These are phyloP conservation scores for Nycticryphes semicollaris DNA, from an alignment of 2,113 vertebrate genomes.

Conservation along the genomic window DNA sequence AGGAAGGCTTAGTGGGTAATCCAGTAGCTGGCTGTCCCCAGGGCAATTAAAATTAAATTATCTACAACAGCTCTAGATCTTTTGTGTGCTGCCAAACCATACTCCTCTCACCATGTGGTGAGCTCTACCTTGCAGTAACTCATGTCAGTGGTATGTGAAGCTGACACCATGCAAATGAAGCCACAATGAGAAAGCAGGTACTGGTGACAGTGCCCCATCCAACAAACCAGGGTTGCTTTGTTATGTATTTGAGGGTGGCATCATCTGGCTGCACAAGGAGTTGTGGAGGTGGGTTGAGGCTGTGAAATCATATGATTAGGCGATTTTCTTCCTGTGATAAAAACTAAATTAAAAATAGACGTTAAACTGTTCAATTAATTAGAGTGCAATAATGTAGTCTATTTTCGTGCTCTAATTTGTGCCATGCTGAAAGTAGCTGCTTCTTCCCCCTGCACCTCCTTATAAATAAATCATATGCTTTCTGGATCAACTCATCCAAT, in stretches of 20 bases:
- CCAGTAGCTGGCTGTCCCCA: not conserved
- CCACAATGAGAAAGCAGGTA: not conserved
- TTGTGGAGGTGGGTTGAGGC: not conserved
- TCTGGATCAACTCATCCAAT: conserved; percentile 62
- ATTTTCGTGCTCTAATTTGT: not conserved
- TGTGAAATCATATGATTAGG: not conserved
- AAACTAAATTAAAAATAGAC: not conserved
- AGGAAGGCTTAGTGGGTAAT: not conserved
- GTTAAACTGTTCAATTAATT: not conserved
- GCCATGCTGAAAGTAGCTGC: not conserved
- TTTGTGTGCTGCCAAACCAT: not conserved
- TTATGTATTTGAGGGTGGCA: not conserved
- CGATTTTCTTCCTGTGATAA: not conserved
- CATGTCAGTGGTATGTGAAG: not conserved
- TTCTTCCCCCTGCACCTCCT: not conserved
- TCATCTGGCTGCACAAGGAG: not conserved
- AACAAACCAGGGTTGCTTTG: not conserved
- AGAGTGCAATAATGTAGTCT: not conserved
- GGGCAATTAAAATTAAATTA: not conserved
- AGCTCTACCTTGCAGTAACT: not conserved
- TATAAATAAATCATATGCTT: conserved; percentile 66
- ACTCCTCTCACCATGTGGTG: not conserved
- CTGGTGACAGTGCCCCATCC: not conserved
- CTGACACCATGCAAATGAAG: rapidly evolving
- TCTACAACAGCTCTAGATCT: not conserved